These are phyloP conservation scores for Oryzias sinensis DNA, from an alignment of 2,797 vertebrate genomes.

Conservation along the genomic window DNA sequence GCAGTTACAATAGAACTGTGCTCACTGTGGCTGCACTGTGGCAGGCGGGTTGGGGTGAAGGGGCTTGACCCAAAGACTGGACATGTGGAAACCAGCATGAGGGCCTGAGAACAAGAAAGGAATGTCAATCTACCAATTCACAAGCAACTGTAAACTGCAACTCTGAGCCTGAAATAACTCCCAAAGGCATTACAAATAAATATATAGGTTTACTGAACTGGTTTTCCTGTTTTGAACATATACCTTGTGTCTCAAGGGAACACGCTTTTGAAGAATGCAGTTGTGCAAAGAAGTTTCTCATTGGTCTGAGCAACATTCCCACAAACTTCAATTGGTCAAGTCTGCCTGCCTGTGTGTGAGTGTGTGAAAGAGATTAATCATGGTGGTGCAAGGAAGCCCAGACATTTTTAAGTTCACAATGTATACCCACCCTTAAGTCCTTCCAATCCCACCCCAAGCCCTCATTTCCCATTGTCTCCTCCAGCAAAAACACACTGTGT, in stretches of 20 bases:
- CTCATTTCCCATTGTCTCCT: constrained; percentile 73
- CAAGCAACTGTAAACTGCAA: constrained; percentile 41
- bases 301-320: constrained; percentile 63
- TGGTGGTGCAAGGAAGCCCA: constrained; percentile 60
- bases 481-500: constrained; percentile 73
- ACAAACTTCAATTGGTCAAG: constrained; percentile 59
- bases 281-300: constrained; percentile 30
- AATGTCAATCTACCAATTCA: constrained; percentile 60
- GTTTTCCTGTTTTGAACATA: constrained; percentile 57
- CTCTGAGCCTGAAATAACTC: constrained; percentile 53
- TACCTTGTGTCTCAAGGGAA: constrained; percentile 58
- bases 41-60: constrained; percentile 4
- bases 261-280: constrained; percentile 49
- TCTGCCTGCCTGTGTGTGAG: constrained; percentile 17
- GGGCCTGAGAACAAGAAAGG: constrained; percentile 75
- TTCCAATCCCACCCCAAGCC: constrained; percentile 28
- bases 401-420: constrained; percentile 68
- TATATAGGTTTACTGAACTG: constrained; percentile 52
- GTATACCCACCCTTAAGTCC: constrained; percentile 35
- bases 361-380: constrained; percentile 55
- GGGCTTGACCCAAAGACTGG: constrained; percentile 34
- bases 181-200: constrained; percentile 57
- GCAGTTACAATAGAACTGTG: constrained; percentile 16
- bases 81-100: constrained; percentile 39
- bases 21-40: constrained; percentile 26